Evolutionary conservation across 2,888 invertebrate genomes (phyloP), one percentile per base, ranked within the genome.

Genomic region (Aporophyla lueneburgensis): DNA sequence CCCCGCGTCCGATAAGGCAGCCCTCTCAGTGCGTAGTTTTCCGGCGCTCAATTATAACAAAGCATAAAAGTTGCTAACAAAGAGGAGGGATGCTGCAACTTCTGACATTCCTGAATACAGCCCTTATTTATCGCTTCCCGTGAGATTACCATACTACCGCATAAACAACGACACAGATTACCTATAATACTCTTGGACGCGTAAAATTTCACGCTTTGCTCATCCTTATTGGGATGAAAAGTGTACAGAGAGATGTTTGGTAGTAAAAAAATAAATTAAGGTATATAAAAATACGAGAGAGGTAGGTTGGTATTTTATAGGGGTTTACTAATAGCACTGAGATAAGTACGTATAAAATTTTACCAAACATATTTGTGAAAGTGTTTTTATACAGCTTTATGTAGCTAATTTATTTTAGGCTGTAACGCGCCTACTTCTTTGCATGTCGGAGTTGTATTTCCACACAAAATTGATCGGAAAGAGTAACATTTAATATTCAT

Each of bases 41-140:
- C 75, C 83, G 85, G 74, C 77, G 83, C 88, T 90, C 91, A 92
- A 92, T 92, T 92, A 92, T 88, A 91, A 91, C 90, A 91, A 89
- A 89, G 88, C 90, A 86, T 91, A 92, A 92, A 92, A 92, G 90
- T 92, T 91, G 80, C 78, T 86, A 90, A 93, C 92, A 92, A 92
- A 92, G 90, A 87, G 89, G 89, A 89, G 85, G 84, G 89, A 85
- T 81, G 87, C 84, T 88, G 87, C 87, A 91, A 91, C 89, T 92
- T 92, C 84, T 90, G 90, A 91, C 91, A 85, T 87, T 83, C 66
- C 84, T 84, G 87, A 89, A 89, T 88, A 89, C 89, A 79, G 83
- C 83, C 88, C 86, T 92, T 93, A 85, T 86, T 93, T 93, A 93
- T 93, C 84, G 92, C 88, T 91, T 92, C 91, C 91, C 89, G 87